Evolutionary conservation across 2,113 vertebrate species (phyloP).

Genomic region (Nipponia nippon): DNA sequence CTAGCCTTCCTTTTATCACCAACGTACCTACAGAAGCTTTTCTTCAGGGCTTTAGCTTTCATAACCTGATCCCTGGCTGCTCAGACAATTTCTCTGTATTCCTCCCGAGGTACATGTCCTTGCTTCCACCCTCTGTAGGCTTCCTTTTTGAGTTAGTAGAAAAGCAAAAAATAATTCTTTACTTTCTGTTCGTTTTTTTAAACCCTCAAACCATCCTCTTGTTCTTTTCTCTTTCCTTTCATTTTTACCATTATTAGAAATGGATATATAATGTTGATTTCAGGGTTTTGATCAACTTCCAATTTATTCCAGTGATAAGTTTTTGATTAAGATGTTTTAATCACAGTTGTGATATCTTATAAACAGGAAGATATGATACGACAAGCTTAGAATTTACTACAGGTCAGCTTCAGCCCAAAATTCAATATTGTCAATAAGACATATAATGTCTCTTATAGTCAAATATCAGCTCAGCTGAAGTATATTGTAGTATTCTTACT

Average conservation of each 20-base stretch:
- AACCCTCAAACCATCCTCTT: accelerated
- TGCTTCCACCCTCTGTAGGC: not conserved
- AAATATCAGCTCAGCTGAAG: not conserved
- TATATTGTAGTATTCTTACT: not conserved
- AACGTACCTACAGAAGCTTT: too few relatives aligned
- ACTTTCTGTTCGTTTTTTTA: not conserved
- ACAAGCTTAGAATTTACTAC: not conserved
- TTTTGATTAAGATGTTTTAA: not conserved
- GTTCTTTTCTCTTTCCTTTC: not conserved
- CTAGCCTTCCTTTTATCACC: too few relatives aligned
- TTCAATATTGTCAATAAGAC: not conserved
- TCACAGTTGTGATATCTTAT: accelerated
- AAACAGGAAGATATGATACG: accelerated
- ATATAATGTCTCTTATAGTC: not conserved
- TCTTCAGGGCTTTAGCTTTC: too few relatives aligned
- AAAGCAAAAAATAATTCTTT: not conserved
- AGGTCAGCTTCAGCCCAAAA: not conserved
- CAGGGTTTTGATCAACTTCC: not conserved
- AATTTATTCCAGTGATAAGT: not conserved
- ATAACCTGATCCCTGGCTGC: too few relatives aligned
- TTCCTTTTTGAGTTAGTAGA: not conserved
- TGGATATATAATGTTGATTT: not conserved
- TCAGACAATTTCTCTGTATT: not conserved
- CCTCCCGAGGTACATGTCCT: not conserved
- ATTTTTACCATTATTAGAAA: not conserved